phyloP scores from a whole-genome alignment of 1,140 invertebrate genomes.

The Magallana angulata region DNA sequence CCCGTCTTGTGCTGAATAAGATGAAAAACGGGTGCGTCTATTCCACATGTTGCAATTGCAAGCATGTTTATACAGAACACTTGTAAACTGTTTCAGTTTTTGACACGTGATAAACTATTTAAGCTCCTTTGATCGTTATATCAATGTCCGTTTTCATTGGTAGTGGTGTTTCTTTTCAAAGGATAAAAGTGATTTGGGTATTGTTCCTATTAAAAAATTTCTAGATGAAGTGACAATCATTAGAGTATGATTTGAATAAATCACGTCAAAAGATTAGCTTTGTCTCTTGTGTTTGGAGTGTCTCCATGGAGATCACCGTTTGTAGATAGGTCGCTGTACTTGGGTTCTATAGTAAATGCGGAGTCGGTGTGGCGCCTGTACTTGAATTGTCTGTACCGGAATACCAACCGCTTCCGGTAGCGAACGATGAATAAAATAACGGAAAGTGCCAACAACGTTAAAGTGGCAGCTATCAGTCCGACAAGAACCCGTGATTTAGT shows the following conservation, averaged over 20 bases:
- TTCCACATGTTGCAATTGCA: no score
- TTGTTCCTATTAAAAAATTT: no score
- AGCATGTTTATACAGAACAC: no score
- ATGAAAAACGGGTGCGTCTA: no score
- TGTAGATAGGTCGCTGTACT: constrained; percentile 13
- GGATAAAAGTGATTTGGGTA: no score
- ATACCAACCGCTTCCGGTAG: not conserved
- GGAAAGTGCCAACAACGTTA: not conserved
- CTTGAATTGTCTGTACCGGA: not conserved
- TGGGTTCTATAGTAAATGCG: not conserved
- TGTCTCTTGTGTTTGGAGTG: not conserved
- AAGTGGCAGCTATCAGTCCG: not conserved
- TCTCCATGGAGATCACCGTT: not conserved
- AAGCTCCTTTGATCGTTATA: no score
- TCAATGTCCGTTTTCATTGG: no score
- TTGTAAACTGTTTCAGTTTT: no score
- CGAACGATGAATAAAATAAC: not conserved
- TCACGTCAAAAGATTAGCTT: not conserved
- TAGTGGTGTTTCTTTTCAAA: no score
- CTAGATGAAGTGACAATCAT: no score
- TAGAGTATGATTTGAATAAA: not conserved
- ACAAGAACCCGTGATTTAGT: constrained; percentile 6
- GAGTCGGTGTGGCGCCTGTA: not conserved
- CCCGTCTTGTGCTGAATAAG: no score
- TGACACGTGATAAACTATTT: no score